A percentile compares a stretch with the other conserved stretches of the same genome.
Evolutionary conservation across 2,113 vertebrate genomes (phyloP).

Genomic region (Rhinogobius similis): DNA sequence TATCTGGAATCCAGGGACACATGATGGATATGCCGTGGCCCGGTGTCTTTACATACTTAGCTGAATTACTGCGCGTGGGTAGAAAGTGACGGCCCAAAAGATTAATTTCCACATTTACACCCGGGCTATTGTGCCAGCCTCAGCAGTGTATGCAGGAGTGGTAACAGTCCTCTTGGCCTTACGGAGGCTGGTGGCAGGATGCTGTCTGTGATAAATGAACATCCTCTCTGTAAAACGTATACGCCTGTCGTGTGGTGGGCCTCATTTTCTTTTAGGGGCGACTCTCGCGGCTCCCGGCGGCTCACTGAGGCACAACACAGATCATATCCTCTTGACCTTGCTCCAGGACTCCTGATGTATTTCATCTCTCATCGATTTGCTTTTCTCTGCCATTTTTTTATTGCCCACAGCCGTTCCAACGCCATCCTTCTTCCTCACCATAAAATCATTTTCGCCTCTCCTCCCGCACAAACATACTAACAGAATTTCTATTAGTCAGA

Average conservation of each 20-base stretch:
- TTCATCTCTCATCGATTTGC: conserved; percentile 81
- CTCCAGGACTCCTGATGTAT: conserved; percentile 77
- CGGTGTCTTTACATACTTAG: conserved; percentile 54
- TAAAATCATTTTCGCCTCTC: conserved; percentile 76
- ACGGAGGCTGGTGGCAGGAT: conserved; percentile 32
- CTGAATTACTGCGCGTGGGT: conserved; percentile 64
- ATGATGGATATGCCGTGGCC: conserved; percentile 38
- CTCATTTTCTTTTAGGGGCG: conserved; percentile 52
- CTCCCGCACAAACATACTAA: conserved; percentile 70
- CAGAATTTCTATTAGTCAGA: conserved; percentile 71
- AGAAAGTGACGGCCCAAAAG: conserved; percentile 47
- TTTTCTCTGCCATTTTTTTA: conserved; percentile 64
- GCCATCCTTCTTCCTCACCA: conserved; percentile 62
- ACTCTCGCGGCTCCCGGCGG: conserved; percentile 45
- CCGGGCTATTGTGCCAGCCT: conserved; percentile 38
- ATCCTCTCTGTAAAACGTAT: conserved; percentile 51
- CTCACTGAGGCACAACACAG: conserved; percentile 72
- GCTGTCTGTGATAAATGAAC: conserved; percentile 56
- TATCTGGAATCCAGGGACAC: conserved; percentile 46
- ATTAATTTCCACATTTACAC: conserved; percentile 50
- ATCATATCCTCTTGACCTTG: conserved; percentile 82
- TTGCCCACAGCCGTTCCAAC: conserved; percentile 48
- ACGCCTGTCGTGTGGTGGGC: conserved; percentile 37
- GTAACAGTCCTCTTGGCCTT: conserved; percentile 25
- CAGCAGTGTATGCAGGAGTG: conserved; percentile 39